Evolutionary conservation across 2,797 vertebrate species (phyloP).

Genomic region (Peromyscus aztecus): DNA sequence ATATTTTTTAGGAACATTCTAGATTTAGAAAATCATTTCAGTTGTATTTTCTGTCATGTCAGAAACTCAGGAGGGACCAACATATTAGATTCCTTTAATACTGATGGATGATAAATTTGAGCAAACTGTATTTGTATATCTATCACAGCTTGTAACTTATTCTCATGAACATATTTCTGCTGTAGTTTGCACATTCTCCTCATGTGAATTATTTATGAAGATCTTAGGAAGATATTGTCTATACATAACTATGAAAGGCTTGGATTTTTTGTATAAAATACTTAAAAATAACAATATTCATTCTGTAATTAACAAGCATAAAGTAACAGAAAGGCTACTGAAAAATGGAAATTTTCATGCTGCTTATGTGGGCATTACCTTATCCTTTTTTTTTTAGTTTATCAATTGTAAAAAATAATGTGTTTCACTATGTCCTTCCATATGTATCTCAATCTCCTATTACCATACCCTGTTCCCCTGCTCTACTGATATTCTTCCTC

Average conservation of each 20-base stretch:
- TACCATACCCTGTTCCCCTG: too few species aligned
- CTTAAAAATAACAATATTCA: background rate
- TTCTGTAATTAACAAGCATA: background rate
- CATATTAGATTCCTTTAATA: background rate
- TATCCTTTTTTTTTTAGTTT: background rate
- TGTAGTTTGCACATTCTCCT: background rate
- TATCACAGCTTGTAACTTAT: background rate
- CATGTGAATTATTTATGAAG: background rate
- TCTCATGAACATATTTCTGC: background rate
- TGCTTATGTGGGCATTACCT: background rate
- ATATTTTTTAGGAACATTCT: background rate
- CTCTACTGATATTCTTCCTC: background rate
- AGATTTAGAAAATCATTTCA: background rate
- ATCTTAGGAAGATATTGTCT: background rate
- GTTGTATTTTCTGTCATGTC: accelerated
- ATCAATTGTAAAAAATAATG: too few species aligned
- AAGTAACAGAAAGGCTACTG: background rate
- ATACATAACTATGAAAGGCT: background rate
- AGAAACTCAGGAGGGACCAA: background rate
- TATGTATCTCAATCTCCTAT: background rate
- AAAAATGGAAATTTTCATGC: background rate
- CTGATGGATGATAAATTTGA: background rate
- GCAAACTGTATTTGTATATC: accelerated
- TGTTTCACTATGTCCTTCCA: too few species aligned
- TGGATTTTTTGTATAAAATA: background rate